phyloP scores from a whole-genome alignment of 2,888 invertebrate species.

The Zygaena filipendulae region DNA sequence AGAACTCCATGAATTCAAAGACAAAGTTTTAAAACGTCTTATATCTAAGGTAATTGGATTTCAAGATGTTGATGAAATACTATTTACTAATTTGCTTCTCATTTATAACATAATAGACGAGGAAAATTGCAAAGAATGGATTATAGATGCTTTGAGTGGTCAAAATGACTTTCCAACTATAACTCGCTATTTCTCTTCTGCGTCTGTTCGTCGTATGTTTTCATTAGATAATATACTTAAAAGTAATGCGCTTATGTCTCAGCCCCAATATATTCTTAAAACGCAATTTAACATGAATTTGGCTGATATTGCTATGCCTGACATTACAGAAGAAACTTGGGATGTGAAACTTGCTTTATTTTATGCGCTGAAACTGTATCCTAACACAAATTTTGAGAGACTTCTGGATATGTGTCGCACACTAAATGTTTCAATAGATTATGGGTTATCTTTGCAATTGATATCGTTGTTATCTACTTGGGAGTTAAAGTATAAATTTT shows the following conservation, averaged over 20 bases:
- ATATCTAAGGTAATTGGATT: constrained; percentile 36
- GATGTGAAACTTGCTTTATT: constrained; percentile 56
- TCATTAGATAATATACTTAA: constrained; percentile 30
- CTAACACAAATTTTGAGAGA: constrained; percentile 35
- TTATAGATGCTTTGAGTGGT: constrained; percentile 38
- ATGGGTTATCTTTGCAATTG: constrained; percentile 50
- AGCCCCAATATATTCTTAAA: constrained; percentile 48
- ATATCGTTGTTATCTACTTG: constrained; percentile 47
- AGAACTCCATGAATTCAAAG: constrained; percentile 22
- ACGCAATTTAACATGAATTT: constrained; percentile 53
- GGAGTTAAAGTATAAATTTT: constrained; percentile 48
- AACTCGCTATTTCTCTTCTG: constrained; percentile 33
- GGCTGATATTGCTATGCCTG: constrained; percentile 47
- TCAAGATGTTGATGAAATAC: constrained; percentile 46
- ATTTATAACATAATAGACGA: constrained; percentile 29
- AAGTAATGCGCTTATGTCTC: constrained; percentile 33
- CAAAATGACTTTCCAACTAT: constrained; percentile 38
- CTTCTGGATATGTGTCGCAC: constrained; percentile 43
- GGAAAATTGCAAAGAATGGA: constrained; percentile 26
- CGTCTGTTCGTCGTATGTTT: constrained; percentile 36
- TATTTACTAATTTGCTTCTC: constrained; percentile 39
- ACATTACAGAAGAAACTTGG: constrained; percentile 56
- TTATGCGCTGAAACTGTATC: constrained; percentile 45
- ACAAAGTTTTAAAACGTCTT: constrained; percentile 31
- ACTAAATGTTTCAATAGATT: constrained; percentile 41